Conservation (phyloP, 2,797 vertebrate species). For the Antrozous pallidus region DNA sequence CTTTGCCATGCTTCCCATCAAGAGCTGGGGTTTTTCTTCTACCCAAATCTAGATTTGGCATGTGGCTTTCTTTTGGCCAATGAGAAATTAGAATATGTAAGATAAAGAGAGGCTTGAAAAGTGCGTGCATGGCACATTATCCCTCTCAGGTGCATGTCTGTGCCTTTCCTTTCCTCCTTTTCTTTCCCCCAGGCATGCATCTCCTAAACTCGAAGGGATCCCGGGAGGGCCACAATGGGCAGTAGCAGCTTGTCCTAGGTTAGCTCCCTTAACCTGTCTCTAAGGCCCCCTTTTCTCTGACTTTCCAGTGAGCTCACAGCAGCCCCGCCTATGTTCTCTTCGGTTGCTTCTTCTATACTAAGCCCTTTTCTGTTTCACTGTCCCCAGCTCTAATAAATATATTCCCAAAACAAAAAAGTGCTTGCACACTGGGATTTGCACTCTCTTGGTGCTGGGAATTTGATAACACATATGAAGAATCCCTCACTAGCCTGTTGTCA, state of each 20-base stretch:
- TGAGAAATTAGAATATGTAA: background rate
- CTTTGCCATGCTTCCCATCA: background rate
- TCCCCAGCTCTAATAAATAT: background rate
- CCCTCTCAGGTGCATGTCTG: background rate
- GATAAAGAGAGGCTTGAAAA: background rate
- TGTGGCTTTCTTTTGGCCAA: background rate
- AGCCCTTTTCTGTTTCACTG: background rate
- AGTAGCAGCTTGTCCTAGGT: background rate
- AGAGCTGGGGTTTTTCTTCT: background rate
- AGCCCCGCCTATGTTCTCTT: background rate
- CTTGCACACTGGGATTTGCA: background rate
- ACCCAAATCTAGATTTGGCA: background rate
- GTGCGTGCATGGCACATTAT: background rate
- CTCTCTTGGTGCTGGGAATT: background rate
- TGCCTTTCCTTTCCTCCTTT: background rate
- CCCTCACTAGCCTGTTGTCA: background rate
- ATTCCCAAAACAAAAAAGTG: background rate
- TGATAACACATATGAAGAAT: background rate
- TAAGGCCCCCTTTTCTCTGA: background rate
- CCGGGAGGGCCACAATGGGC: background rate
- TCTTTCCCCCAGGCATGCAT: background rate
- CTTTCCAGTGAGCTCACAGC: background rate
- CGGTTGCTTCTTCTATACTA: too few species aligned
- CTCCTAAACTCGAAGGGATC: background rate
- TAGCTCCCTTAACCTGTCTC: background rate